Evolutionary conservation across 2,888 invertebrate genomes (phyloP).

Genomic region (Acanthosoma haemorrhoidale): DNA sequence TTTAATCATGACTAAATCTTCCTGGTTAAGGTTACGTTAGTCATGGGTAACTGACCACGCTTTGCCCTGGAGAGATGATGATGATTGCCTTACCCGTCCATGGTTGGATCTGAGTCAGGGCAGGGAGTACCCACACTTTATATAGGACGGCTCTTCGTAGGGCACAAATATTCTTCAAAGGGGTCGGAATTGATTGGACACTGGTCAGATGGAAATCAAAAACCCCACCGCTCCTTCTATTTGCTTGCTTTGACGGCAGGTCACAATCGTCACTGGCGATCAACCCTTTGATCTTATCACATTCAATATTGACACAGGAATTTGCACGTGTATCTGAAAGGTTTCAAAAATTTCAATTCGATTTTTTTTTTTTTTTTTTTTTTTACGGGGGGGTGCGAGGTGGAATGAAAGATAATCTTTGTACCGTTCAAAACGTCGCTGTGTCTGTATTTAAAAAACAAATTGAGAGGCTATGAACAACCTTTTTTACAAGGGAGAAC

Average conservation of each 20-base stretch:
- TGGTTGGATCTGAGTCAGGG: not conserved
- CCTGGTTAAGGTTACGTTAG: too few relatives aligned
- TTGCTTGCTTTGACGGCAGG: not conserved
- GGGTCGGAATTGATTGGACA: not conserved
- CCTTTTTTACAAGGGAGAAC: too few relatives aligned
- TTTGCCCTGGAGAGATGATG: too few relatives aligned
- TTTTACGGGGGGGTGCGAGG: too few relatives aligned
- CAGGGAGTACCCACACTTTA: not conserved
- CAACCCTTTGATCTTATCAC: not conserved
- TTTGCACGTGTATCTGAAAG: not conserved
- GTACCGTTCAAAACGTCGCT: too few relatives aligned
- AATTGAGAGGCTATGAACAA: too few relatives aligned
- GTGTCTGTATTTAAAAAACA: too few relatives aligned
- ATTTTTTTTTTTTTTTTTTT: too few relatives aligned
- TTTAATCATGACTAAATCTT: too few relatives aligned
- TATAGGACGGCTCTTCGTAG: not conserved
- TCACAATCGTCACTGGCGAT: not conserved
- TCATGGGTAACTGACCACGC: too few relatives aligned
- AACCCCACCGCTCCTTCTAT: not conserved
- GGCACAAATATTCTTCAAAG: not conserved
- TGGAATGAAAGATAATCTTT: too few relatives aligned
- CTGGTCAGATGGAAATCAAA: not conserved
- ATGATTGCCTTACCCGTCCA: conserved; percentile 3
- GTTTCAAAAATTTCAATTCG: too few relatives aligned
- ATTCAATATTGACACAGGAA: not conserved